Evolutionary conservation across 2,888 invertebrate species (phyloP).

Genomic region (Cheilosia grossa): DNA sequence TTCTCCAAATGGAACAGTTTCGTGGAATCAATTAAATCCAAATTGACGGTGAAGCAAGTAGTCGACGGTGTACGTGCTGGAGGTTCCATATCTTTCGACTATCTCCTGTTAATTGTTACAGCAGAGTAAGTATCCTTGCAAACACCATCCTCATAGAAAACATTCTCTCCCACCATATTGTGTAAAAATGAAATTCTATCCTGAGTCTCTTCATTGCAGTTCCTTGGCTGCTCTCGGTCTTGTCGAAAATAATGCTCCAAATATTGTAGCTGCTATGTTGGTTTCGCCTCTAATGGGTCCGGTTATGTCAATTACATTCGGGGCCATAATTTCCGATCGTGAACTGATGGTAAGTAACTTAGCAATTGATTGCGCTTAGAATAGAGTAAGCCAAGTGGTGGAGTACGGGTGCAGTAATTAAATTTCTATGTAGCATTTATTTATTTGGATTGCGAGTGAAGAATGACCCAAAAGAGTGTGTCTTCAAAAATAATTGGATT

Average conservation of each 20-base stretch:
- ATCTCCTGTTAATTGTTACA: conserved; percentile 90
- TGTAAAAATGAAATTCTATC: conserved; percentile 11
- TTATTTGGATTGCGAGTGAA: background rate
- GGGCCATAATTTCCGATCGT: conserved; percentile 90
- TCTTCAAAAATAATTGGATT: conserved; percentile 4
- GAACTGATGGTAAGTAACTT: conserved; percentile 84
- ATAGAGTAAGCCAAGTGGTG: background rate
- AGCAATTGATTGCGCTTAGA: conserved; percentile 5
- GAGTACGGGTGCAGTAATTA: conserved; percentile 1
- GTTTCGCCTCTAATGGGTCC: conserved; percentile 92
- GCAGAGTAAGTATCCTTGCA: conserved; percentile 88
- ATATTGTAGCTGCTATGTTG: conserved; percentile 90
- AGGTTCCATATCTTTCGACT: conserved; percentile 93
- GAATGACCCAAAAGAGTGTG: background rate
- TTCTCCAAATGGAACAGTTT: conserved; percentile 88
- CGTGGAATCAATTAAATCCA: conserved; percentile 90
- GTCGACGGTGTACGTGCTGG: conserved; percentile 90
- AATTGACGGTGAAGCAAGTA: conserved; percentile 92
- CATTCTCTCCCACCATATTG: background rate
- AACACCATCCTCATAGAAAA: background rate
- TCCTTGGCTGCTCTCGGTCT: conserved; percentile 92
- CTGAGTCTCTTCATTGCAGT: conserved; percentile 83
- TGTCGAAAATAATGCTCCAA: conserved; percentile 92
- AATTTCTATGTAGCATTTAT: conserved; percentile 8
- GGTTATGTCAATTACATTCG: conserved; percentile 94